These are phyloP conservation scores for Xenus cinereus DNA, from an alignment of 2,113 vertebrate species.

Conservation along the genomic window DNA sequence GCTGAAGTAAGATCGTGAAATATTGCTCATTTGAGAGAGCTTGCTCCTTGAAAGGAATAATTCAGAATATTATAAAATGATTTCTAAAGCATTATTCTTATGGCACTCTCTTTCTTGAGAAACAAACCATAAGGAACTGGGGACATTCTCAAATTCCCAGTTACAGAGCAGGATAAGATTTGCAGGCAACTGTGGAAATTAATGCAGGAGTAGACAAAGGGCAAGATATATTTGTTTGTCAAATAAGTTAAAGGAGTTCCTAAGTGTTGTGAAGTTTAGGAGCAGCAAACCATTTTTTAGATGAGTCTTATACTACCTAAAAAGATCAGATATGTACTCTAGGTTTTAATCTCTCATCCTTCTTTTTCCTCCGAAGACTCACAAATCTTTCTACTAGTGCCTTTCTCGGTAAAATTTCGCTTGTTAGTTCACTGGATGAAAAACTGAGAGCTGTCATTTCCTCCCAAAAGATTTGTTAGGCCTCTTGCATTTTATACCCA, in stretches of 20 bases:
- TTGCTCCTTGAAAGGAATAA: neutral
- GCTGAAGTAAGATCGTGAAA: neutral
- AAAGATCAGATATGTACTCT: neutral
- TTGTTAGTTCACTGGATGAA: neutral
- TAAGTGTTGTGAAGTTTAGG: neutral
- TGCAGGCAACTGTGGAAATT: neutral
- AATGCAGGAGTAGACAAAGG: neutral
- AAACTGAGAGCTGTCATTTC: slow-evolving; percentile 3
- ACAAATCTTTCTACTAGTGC: neutral
- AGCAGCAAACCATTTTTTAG: neutral
- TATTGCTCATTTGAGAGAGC: neutral
- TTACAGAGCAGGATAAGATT: neutral
- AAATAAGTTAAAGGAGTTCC: neutral
- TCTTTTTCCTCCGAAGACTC: neutral
- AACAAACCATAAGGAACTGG: neutral
- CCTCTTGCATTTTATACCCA: neutral
- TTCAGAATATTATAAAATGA: neutral
- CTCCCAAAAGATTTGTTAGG: slow-evolving; percentile 7
- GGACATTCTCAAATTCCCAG: neutral
- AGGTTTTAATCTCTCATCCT: neutral
- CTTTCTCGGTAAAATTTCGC: neutral
- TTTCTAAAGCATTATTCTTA: neutral
- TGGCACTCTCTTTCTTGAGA: neutral
- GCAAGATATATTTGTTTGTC: neutral
- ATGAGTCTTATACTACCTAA: neutral